Evolutionary conservation across 2,113 vertebrate species (phyloP).

Genomic region (Catharus bicknelli): DNA sequence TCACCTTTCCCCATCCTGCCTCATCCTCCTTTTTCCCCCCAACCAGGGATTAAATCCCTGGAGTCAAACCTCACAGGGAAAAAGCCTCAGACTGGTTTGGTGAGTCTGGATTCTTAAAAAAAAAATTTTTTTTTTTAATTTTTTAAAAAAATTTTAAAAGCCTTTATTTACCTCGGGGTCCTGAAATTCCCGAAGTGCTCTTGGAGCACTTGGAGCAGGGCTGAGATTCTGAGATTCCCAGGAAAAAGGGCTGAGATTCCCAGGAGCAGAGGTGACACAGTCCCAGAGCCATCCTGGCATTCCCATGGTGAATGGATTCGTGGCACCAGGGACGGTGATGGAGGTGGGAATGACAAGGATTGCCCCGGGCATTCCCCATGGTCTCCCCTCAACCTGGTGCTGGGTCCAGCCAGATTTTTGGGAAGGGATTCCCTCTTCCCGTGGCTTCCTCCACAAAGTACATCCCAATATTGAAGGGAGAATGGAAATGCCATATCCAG

Average conservation of each 20-base stretch:
- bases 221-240: too few relatives aligned
- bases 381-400: background rate
- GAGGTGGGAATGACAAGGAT: background rate
- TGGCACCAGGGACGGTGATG: accelerated
- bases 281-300: background rate
- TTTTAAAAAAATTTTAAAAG: accelerated
- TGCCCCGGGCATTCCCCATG: accelerated
- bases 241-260: background rate
- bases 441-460: background rate
- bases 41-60: background rate
- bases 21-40: background rate
- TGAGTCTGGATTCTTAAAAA: background rate
- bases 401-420: background rate
- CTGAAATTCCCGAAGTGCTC: background rate
- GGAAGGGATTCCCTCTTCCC: background rate
- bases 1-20: background rate
- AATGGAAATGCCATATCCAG: background rate
- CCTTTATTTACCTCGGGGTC: background rate
- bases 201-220: background rate
- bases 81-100: background rate
- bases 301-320: background rate
- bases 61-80: background rate
- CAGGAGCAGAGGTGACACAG: background rate
- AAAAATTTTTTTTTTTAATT: too few relatives aligned
- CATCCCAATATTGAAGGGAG: background rate